Base-by-base conservation (phyloP, 1,140 invertebrate species). In the Philaenus spumarius region DNA sequence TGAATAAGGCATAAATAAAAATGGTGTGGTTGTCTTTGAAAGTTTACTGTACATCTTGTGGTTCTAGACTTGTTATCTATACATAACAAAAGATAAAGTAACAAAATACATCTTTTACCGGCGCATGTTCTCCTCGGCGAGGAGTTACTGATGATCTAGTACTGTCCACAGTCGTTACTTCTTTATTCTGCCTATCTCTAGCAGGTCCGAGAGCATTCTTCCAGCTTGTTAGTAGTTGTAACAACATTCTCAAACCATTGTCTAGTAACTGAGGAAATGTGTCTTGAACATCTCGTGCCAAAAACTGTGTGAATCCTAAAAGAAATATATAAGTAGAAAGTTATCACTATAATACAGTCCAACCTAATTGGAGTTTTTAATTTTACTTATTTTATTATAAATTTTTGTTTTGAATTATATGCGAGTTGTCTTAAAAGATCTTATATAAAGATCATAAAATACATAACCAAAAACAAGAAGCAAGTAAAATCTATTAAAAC, bases 191-290 rank as follows among this genome's bases (percentile, higher is more conserved):
- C 11, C 51, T 22, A 22, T 53, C 50, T 24, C 15, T 24, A 15
- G 30, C 35, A 15, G 56, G 56, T 43, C 72, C 71, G 5, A 90
- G 66, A 14, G 89, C 85, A 69, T 87, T 90, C 68, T 92, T 93
- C 95, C 96, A 98, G 62, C 89, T 87, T 4, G 89, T 93, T 12
- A 99, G 72, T 42, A 98, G 78, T 69, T 97, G 95, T 9, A 96
- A 77, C 12, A 99, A 70, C 82, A 98, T 93, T 47, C 94, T 80
- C 1, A 98, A 77, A n/a, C 93, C 90, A 68, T 93, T 94, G 69
- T 99, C 97, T 7, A 99, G 77, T 19, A 98, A 78, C 69, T 93
- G 89, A 20, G 86, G 84, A 65, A 85, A 87, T 12, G 89, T 93
- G 69, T 97, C 94, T 68, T 84, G 81, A 42, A 99, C 90, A 71